Base-by-base conservation (phyloP, 2,797 vertebrate genomes). In the Siniperca obscura region DNA sequence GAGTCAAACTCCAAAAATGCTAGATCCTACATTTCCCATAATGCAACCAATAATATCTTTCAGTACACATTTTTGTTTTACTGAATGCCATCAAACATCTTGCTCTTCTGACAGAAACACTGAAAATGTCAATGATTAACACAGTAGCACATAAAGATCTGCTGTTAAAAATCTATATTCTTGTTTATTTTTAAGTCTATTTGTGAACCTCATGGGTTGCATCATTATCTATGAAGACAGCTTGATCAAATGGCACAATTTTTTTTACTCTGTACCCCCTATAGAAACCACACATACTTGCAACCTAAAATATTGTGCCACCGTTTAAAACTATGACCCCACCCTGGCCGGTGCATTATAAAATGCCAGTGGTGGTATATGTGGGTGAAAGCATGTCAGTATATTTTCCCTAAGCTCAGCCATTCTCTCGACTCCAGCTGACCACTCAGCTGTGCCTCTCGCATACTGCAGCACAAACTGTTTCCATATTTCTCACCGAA, bases 371-470 rank as follows among this genome's bases (percentile, higher is more conserved):
- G 71, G 57, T 79, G 68, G 81, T 83, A 65, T 73, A 80, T 86
- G 86, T 75, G 90, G 81, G 83, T 69, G 83, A 71, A 81, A 85
- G 75, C 74, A 55, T 70, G 81, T 19, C n/a, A 65, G 55, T 72
- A 83, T 70, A 22, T 90, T 91, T 90, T 84, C 83, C 90, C 92
- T 81, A 80, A 89, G 86, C 89, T 92, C 90, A 93, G 92, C 89
- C 91, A 86, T 91, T 92, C 91, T 87, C 85, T 81, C 1, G n/a
- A 69, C 81, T 90, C 85, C 89, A 90, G 91, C 91, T 93, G 90
- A 92, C 90, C 40, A 34, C 90, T 90, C 93, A 94, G 93, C 94
- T 94, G 93, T 86, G 87, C 90, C 34, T 78, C 86, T 85, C 27
- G 11, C 91, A 94, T 92, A 83, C 88, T 88, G 87, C 62, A 78